Conservation (phyloP, 2,113 vertebrate genomes). For the Megaptera novaeangliae region DNA sequence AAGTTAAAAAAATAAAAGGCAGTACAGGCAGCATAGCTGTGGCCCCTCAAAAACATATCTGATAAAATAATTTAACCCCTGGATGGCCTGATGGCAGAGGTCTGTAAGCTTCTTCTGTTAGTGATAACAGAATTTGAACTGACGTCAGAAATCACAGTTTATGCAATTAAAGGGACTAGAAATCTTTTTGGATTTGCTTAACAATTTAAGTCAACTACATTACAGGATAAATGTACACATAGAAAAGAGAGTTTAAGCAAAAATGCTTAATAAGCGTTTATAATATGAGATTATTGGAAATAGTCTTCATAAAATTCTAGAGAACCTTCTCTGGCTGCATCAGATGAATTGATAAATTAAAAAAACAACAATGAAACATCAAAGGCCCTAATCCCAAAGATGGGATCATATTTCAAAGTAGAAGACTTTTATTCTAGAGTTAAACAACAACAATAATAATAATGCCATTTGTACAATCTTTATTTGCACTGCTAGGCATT, state of each 20-base stretch:
- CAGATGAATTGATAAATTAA: background rate
- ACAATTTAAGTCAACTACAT: background rate
- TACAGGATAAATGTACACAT: background rate
- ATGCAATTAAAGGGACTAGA: constrained; percentile 16
- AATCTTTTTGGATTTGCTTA: constrained; percentile 30
- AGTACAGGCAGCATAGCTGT: constrained; percentile 69
- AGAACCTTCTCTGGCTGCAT: background rate
- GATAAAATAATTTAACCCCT: constrained; percentile 79
- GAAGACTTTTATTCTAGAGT: constrained; percentile 11
- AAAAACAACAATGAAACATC: background rate
- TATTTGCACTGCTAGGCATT: background rate
- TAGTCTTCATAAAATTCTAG: background rate
- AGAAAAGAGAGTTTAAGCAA: constrained; percentile 25
- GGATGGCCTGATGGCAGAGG: constrained; percentile 51
- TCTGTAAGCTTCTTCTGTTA: constrained; percentile 6
- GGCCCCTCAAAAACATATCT: constrained; percentile 74
- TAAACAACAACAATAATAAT: background rate
- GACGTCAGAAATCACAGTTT: constrained; percentile 20
- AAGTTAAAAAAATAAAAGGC: constrained; percentile 69
- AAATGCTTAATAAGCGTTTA: background rate
- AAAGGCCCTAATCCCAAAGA: background rate
- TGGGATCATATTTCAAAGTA: background rate
- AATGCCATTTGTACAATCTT: background rate
- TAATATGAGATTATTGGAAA: background rate
- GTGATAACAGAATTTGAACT: background rate